phyloP scores from a whole-genome alignment of 1,140 invertebrate species.

The Tribolium castaneum region DNA sequence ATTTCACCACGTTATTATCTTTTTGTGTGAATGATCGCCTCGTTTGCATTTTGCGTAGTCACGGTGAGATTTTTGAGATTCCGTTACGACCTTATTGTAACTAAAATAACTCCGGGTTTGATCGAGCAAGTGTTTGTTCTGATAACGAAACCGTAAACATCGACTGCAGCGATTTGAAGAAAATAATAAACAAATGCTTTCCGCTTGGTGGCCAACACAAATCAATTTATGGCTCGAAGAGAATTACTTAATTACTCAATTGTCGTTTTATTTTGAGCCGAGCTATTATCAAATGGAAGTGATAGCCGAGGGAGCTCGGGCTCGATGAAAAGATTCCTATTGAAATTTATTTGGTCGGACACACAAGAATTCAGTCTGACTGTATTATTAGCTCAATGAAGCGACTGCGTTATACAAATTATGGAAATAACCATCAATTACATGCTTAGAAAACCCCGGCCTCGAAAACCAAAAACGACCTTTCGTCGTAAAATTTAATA shows the following conservation, averaged over 20 bases:
- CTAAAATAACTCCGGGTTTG: not conserved
- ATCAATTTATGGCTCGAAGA: constrained; percentile 18
- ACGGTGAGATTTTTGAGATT: not conserved
- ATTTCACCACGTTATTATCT: constrained; percentile 23
- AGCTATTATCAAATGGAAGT: constrained; percentile 40
- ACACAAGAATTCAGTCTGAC: constrained; percentile 2
- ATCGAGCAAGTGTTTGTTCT: constrained; percentile 1
- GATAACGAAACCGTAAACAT: constrained; percentile 15
- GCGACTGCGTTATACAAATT: constrained; percentile 39
- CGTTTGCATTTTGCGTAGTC: not conserved
- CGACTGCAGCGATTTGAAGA: constrained; percentile 7
- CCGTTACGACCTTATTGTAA: constrained; percentile 1
- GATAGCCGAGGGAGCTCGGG: constrained; percentile 28
- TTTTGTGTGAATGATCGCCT: not conserved
- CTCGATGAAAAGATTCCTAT: constrained; percentile 18
- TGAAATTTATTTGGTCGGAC: constrained; percentile 1
- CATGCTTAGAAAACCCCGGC: constrained; percentile 37
- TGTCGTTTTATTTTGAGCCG: constrained; percentile 37
- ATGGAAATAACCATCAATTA: constrained; percentile 41
- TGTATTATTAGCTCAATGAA: constrained; percentile 24
- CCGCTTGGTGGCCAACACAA: constrained; percentile 9
- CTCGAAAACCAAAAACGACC: constrained; percentile 38
- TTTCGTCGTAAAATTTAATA: constrained; percentile 15
- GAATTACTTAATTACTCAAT: constrained; percentile 39
- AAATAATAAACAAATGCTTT: constrained; percentile 24